Percentiles rank a stretch among this genome's conserved stretches.
phyloP scores from a whole-genome alignment of 1,140 invertebrate species.

The Macrosteles quadrilineatus region DNA sequence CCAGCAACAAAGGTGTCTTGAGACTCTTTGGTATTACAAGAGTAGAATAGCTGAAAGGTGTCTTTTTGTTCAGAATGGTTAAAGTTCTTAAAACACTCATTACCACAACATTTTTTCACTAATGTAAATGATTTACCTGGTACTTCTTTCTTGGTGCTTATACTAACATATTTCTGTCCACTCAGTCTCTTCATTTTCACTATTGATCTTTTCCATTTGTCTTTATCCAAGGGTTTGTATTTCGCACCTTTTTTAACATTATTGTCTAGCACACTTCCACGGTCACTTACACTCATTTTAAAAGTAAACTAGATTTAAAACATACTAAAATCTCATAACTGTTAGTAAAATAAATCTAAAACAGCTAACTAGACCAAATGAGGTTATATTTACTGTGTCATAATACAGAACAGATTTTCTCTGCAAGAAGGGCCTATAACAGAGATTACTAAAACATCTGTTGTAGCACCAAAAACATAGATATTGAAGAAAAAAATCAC shows the following conservation, averaged over 20 bases:
- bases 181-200: constrained; percentile 17
- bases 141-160: neutral
- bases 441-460: neutral
- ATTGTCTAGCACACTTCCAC: constrained; percentile 15
- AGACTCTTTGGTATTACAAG: neutral
- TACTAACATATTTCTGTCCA: constrained; percentile 14
- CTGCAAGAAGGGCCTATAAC: constrained; percentile 25
- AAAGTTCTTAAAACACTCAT: constrained; percentile 13
- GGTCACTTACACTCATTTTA: constrained; percentile 19
- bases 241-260: constrained; percentile 22
- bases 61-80: constrained; percentile 15
- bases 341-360: neutral
- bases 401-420: constrained; percentile 26
- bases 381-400: too few species aligned
- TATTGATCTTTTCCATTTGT: constrained; percentile 8
- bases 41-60: constrained; percentile 19
- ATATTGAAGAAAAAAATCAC: neutral
- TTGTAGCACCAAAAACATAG: neutral
- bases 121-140: neutral
- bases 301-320: neutral
- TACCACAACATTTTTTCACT: constrained; percentile 15
- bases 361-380: neutral
- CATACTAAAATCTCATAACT: too few species aligned
- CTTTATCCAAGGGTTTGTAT: neutral
- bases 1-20: constrained; percentile 4